Conservation (phyloP, 2,113 vertebrate species). For the Leuciscus idus region DNA sequence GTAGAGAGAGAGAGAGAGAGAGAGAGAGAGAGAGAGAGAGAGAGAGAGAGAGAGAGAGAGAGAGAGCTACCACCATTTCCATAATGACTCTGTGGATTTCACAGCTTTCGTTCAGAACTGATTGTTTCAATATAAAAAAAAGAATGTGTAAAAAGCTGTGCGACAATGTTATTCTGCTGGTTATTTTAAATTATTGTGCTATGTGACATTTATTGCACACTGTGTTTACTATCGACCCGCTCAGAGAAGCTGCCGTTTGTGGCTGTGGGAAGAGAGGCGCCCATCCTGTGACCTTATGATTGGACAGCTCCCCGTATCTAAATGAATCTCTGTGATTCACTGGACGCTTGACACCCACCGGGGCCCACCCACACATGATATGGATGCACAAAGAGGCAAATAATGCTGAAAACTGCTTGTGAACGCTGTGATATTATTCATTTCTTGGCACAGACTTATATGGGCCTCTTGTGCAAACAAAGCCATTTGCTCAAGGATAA, state of each 20-base stretch:
- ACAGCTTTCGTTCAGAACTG: slow-evolving; percentile 32
- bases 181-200: background rate
- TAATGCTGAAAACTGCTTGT: slow-evolving; percentile 39
- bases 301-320: slow-evolving; percentile 49
- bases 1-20: slow-evolving; percentile 47
- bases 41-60: slow-evolving; percentile 46
- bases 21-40: slow-evolving; percentile 17
- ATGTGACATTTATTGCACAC: slow-evolving; percentile 31
- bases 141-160: background rate
- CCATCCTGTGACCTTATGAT: slow-evolving; percentile 50
- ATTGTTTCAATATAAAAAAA: slow-evolving; percentile 42
- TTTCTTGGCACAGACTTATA: slow-evolving; percentile 50
- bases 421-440: slow-evolving; percentile 59
- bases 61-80: background rate
- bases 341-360: slow-evolving; percentile 56
- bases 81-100: slow-evolving; percentile 32
- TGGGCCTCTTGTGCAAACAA: slow-evolving; percentile 53
- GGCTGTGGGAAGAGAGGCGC: slow-evolving; percentile 23
- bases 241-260: slow-evolving; percentile 29
- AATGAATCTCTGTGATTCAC: slow-evolving; percentile 63
- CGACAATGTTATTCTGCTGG: background rate
- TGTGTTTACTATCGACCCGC: slow-evolving; percentile 24
- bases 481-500: slow-evolving; percentile 28
- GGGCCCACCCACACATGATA: slow-evolving; percentile 57
- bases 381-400: slow-evolving; percentile 52